A percentile compares a stretch with the other conserved stretches of the same genome.
Conservation (phyloP, 2,113 vertebrate genomes). For the Nansenia antarctica region DNA sequence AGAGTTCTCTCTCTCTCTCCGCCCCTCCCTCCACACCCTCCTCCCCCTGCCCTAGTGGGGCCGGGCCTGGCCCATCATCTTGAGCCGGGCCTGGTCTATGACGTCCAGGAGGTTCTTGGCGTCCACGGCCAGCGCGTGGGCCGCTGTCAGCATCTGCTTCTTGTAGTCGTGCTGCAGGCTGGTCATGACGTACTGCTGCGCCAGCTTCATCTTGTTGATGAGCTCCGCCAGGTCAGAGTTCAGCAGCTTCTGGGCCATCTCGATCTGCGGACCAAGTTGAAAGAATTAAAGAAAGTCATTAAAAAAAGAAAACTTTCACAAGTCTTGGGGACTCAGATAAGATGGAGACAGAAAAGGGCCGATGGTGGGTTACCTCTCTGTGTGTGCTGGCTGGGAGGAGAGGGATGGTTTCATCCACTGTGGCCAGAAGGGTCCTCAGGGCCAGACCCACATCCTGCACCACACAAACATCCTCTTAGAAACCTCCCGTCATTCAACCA, state of each 20-base stretch:
- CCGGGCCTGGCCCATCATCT: slow-evolving; percentile 86
- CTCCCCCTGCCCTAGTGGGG: slow-evolving; percentile 73
- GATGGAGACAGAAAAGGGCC: not conserved
- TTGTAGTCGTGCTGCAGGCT: slow-evolving; percentile 99
- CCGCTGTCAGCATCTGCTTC: slow-evolving; percentile 97
- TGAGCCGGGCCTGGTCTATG: slow-evolving; percentile 95
- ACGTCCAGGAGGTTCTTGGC: slow-evolving; percentile 97
- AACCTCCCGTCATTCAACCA: not conserved
- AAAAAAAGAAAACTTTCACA: not conserved
- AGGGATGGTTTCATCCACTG: slow-evolving; percentile 95
- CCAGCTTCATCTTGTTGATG: slow-evolving; percentile 97
- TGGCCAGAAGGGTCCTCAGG: slow-evolving; percentile 91
- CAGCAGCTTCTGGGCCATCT: slow-evolving; percentile 98
- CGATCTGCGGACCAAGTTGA: slow-evolving; percentile 82
- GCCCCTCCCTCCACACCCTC: not conserved
- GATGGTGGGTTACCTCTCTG: slow-evolving; percentile 84
- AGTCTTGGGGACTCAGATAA: not conserved
- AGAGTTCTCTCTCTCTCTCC: not conserved
- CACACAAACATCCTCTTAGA: slow-evolving; percentile 1
- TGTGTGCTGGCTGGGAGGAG: slow-evolving; percentile 91
- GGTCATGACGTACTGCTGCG: slow-evolving; percentile 91
- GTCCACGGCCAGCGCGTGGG: slow-evolving; percentile 95
- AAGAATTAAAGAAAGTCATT: too few species aligned
- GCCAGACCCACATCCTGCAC: slow-evolving; percentile 94
- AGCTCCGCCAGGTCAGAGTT: slow-evolving; percentile 96